Evolutionary conservation across 2,113 vertebrate genomes (phyloP).

Genomic region (Myanophis thanlyinensis): DNA sequence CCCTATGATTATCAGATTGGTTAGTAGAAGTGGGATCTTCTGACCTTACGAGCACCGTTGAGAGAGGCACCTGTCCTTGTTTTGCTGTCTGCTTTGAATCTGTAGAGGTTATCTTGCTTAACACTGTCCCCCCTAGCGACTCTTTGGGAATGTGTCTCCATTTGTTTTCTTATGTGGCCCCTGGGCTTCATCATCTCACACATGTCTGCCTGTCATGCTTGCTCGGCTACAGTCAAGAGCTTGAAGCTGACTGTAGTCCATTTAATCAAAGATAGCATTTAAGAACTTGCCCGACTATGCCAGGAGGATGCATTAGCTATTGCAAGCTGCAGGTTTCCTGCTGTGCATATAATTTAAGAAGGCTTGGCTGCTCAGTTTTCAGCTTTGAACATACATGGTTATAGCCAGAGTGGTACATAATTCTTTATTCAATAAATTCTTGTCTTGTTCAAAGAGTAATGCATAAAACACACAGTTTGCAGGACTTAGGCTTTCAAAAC

Average conservation of each 20-base stretch:
- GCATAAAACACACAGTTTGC: background rate
- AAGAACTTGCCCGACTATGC: constrained; percentile 52
- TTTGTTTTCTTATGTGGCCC: constrained; percentile 22
- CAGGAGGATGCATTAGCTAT: constrained; percentile 31
- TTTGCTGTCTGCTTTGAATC: background rate
- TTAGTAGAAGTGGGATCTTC: background rate
- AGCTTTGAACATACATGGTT: background rate
- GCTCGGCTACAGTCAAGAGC: constrained; percentile 23
- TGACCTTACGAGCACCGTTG: background rate
- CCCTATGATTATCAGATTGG: background rate
- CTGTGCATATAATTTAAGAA: constrained; percentile 37
- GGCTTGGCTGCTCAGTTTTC: constrained; percentile 29
- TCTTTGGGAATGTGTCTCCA: constrained; percentile 19
- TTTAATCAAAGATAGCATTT: constrained; percentile 40
- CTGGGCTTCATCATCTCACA: constrained; percentile 25
- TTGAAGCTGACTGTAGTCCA: constrained; percentile 25
- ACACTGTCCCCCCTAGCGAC: background rate
- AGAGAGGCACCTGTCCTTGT: background rate
- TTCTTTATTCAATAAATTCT: background rate
- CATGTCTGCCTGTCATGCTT: background rate
- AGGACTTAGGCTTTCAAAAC: background rate
- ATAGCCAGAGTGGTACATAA: background rate
- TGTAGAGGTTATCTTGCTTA: background rate
- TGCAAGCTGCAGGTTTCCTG: constrained; percentile 27
- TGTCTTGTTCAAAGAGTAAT: background rate